Conservation (phyloP, 2,113 vertebrate genomes). For the Caracal caracal region DNA sequence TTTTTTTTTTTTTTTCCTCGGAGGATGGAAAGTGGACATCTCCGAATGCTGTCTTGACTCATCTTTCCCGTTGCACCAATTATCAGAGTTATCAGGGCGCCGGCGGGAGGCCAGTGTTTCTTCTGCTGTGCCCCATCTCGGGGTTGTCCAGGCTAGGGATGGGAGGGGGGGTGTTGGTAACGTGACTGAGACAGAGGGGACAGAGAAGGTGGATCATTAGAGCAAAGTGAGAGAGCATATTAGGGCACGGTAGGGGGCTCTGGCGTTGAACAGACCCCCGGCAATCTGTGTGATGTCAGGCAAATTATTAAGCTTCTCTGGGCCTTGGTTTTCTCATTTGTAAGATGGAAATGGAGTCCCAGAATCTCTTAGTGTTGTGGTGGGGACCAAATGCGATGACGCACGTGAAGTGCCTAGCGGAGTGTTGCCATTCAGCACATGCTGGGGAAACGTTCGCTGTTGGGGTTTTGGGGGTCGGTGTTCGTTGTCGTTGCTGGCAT, state of each 20-base stretch:
- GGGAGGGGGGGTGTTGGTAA: neutral
- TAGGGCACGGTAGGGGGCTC: neutral
- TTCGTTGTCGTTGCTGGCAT: neutral
- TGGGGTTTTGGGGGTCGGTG: neutral
- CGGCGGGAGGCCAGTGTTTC: neutral
- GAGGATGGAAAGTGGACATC: neutral
- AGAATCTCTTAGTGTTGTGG: neutral
- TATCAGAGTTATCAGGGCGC: neutral
- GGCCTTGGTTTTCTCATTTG: neutral
- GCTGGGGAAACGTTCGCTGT: neutral
- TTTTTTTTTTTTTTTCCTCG: neutral
- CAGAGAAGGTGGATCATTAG: neutral
- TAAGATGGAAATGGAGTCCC: neutral
- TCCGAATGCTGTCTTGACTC: neutral
- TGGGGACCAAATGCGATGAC: neutral
- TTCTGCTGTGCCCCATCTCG: neutral
- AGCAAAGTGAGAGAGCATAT: neutral
- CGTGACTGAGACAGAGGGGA: neutral
- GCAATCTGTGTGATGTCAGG: neutral
- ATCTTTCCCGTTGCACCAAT: slow-evolving; percentile 30
- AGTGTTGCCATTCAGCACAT: neutral
- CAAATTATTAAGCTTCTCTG: slow-evolving; percentile 24
- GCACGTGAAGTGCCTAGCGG: neutral
- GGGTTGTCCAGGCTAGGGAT: neutral
- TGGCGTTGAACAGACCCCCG: neutral